Evolutionary conservation across 1,140 invertebrate genomes (phyloP), one percentile per base, ranked within the genome.

Genomic region (Drosophila nigromelanica): DNA sequence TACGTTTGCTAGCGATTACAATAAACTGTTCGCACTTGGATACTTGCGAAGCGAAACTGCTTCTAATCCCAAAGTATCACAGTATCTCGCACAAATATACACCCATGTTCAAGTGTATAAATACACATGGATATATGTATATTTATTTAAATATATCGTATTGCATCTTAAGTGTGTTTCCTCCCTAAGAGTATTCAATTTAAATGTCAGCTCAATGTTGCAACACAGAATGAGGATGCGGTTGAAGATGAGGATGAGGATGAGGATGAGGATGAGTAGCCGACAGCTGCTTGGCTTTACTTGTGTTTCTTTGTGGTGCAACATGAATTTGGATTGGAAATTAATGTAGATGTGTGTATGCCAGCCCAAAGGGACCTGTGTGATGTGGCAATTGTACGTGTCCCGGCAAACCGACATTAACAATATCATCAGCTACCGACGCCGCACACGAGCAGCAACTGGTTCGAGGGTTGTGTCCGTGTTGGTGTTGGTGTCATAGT

Each of bases 261-360:
- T 62, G 24, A n/a, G 37, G 37, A 63, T n/a, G 39, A n/a, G 21
- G n/a, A 18, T 33, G 27, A 18, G 42, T 18, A 54, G 14, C 14
- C 8, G 67, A 47, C 60, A 67, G 61, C 68, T 66, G 74, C 55
- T 64, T 40, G 43, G 35, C 55, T 67, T 52, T 63, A 18, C 18
- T 11, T 14, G 14, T 54, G 7, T 43, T 0, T 35, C 3, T 60
- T 10, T 45, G 66, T 77, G 73, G 62, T 64, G 66, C 58, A 77
- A 82, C 71, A 83, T 71, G 79, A 52, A 60, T 72, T 72, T 75
- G 71, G 61, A 82, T 83, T 79, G 58, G 66, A 82, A 79, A 81
- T 81, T 78, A 81, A 81, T 81, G 79, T 81, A 69, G 47, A 81
- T 69, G 62, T 42, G 54, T 52, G 47, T 37, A 33, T 18, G 15